These are phyloP conservation scores for Macaca nemestrina DNA, from an alignment of 2,113 vertebrate genomes.

Conservation along the genomic window DNA sequence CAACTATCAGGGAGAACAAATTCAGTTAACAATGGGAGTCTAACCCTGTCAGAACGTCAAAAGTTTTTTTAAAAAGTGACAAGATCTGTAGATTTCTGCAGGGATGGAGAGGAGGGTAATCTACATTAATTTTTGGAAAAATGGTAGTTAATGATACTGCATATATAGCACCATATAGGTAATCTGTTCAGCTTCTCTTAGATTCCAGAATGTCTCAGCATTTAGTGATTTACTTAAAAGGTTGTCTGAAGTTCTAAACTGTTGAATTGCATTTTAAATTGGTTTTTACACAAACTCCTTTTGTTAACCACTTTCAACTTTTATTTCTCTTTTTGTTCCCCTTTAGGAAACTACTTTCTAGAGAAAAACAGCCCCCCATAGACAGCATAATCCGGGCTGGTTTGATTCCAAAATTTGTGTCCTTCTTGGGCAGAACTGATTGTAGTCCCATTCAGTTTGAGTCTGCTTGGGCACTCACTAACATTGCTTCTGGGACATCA, in stretches of 20 bases:
- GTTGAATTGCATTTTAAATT: not conserved
- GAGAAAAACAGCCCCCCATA: conserved; percentile 95
- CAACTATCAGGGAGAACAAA: no score
- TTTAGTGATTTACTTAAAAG: not conserved
- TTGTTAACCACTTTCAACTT: conserved; percentile 10
- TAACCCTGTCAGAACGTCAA: not conserved
- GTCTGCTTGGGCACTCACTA: conserved; percentile 95
- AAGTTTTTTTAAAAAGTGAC: not conserved
- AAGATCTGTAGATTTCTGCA: not conserved
- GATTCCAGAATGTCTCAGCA: not conserved
- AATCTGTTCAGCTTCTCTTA: not conserved
- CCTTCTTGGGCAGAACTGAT: conserved; percentile 88
- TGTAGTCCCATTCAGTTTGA: conserved; percentile 95
- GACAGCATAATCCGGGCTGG: conserved; percentile 91
- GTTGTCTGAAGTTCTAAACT: not conserved
- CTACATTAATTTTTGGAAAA: not conserved
- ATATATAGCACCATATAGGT: not conserved
- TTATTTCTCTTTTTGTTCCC: conserved; percentile 27
- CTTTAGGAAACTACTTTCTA: conserved; percentile 94
- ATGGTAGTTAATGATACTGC: not conserved
- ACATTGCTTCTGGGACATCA: conserved; percentile 94
- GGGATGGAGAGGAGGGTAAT: not conserved
- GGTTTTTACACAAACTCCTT: not conserved
- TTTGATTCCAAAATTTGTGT: conserved; percentile 91
- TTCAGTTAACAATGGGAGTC: not conserved